A percentile compares a stretch with the other conserved stretches of the same genome.
Evolutionary conservation across 2,113 vertebrate genomes (phyloP).

Genomic region (Falcunculus frontatus): DNA sequence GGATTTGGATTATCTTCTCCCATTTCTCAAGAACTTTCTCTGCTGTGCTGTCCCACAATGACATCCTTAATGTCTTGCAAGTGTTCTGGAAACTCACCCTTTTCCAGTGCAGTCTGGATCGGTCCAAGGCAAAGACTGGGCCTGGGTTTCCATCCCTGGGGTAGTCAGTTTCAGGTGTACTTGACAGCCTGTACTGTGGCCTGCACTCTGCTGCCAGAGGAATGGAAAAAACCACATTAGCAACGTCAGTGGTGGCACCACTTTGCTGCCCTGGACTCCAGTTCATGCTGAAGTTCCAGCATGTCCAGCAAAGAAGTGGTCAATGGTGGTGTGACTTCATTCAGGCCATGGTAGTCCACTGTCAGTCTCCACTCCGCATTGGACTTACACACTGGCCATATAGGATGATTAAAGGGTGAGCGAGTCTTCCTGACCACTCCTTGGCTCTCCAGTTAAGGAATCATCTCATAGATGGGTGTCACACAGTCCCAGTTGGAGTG

Average conservation of each 20-base stretch:
- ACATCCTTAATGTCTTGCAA: background rate
- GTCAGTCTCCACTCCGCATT: background rate
- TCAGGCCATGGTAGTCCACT: background rate
- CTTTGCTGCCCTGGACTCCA: background rate
- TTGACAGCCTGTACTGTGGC: background rate
- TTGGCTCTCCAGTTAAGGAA: background rate
- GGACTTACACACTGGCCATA: background rate
- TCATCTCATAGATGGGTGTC: background rate
- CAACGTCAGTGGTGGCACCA: background rate
- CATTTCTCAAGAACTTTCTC: background rate
- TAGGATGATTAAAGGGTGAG: background rate
- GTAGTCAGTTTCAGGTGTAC: background rate
- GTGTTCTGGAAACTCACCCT: background rate
- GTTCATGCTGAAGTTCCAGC: background rate
- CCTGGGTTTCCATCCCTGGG: background rate
- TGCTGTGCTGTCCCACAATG: background rate
- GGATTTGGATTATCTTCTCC: background rate
- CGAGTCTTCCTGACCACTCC: background rate
- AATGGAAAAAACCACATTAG: background rate
- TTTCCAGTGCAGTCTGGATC: background rate
- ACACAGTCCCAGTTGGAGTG: background rate
- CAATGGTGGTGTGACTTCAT: background rate
- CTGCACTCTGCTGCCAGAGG: background rate
- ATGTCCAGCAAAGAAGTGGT: background rate
- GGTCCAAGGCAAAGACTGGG: background rate